Percentiles rank a stretch among this genome's conserved stretches.
Conservation (phyloP, 2,797 vertebrate genomes). For the Numenius phaeopus region DNA sequence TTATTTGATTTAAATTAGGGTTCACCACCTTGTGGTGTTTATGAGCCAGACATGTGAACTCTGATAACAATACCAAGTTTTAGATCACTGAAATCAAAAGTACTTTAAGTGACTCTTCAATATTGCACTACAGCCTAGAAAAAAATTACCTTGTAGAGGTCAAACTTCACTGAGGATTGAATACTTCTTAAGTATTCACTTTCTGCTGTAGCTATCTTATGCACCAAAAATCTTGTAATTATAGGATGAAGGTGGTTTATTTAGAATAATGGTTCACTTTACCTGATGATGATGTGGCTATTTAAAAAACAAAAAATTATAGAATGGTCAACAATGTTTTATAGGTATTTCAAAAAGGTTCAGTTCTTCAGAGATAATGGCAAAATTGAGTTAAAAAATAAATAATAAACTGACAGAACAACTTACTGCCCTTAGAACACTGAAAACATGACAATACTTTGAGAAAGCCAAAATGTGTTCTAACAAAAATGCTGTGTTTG, state of each 20-base stretch:
- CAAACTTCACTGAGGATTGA: neutral
- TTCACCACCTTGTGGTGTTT: neutral
- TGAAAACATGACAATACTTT: neutral
- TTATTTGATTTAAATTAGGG: neutral
- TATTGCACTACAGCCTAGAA: neutral
- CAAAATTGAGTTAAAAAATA: neutral
- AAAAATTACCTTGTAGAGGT: neutral
- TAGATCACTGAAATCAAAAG: neutral
- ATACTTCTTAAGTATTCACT: neutral
- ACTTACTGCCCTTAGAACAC: rapidly evolving
- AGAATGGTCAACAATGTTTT: neutral
- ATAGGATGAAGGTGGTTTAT: neutral
- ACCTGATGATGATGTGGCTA: neutral
- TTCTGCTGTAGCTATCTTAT: neutral
- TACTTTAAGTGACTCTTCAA: neutral
- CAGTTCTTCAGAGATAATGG: neutral
- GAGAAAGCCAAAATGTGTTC: neutral
- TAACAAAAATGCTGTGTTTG: neutral
- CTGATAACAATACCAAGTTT: neutral
- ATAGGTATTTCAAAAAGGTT: neutral
- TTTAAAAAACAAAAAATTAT: rapidly evolving
- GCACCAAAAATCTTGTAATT: neutral
- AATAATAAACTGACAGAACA: neutral
- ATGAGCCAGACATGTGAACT: neutral
- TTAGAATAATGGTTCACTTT: neutral